Evolutionary conservation across 2,888 invertebrate species (phyloP).

Genomic region (Argyresthia albistria): DNA sequence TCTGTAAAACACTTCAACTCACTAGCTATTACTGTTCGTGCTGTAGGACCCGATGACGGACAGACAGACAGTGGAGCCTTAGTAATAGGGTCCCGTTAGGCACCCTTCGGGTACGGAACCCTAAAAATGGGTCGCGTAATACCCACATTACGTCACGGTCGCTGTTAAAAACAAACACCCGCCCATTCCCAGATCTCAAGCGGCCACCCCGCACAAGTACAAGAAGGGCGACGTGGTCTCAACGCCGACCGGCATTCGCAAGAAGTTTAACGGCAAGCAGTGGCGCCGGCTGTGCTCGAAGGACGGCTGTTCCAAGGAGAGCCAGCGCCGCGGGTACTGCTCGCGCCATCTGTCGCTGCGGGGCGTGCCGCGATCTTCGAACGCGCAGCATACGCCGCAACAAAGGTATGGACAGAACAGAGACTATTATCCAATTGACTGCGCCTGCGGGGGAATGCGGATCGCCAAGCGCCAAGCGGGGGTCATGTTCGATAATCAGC

Average conservation of each 20-base stretch:
- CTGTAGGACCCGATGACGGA: no score
- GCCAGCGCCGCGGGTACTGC: constrained; percentile 96
- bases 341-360: constrained; percentile 95
- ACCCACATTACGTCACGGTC: no score
- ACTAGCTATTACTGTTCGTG: no score
- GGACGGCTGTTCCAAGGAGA: constrained; percentile 93
- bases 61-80: no score
- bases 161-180: background rate
- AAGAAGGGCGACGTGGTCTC: constrained; percentile 98
- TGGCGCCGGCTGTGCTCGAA: constrained; percentile 98
- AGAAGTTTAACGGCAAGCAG: constrained; percentile 99
- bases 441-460: no score
- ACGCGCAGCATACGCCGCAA: constrained; percentile 62
- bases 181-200: constrained; percentile 78
- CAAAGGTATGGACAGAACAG: constrained; percentile 39
- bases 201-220: constrained; percentile 95
- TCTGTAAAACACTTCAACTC: no score
- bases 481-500: no score
- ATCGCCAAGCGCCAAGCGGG: no score
- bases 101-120: no score
- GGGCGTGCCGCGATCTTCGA: constrained; percentile 71
- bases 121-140: no score
- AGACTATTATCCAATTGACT: no score
- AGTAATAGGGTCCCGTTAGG: no score
- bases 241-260: constrained; percentile 95